phyloP scores from a whole-genome alignment of 1,140 invertebrate species.

The Parasteatoda tepidariorum region DNA sequence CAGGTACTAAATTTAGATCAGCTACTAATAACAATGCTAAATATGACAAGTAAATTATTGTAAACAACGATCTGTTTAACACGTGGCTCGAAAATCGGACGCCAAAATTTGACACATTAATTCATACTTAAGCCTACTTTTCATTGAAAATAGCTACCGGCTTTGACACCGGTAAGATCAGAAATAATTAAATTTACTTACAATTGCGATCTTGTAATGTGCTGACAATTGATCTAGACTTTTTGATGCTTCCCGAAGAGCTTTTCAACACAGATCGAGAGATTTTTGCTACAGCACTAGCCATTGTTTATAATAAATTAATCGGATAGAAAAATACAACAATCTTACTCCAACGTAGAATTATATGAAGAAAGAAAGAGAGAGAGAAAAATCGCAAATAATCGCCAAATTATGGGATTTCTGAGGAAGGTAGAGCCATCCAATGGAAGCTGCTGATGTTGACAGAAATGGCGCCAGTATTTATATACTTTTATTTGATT shows the following conservation, averaged over 20 bases:
- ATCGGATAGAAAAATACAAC: neutral
- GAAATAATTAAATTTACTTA: neutral
- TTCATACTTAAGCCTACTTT: conserved; percentile 1
- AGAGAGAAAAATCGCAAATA: too few relatives aligned
- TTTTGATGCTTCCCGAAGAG: neutral
- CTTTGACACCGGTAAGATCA: neutral
- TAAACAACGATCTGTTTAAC: neutral
- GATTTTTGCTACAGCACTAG: conserved; percentile 19
- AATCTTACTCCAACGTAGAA: neutral
- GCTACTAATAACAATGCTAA: too few relatives aligned
- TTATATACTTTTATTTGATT: too few relatives aligned
- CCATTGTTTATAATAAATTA: neutral
- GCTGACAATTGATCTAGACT: neutral
- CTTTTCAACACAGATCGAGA: conserved; percentile 23
- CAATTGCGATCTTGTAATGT: neutral
- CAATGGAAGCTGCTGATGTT: too few relatives aligned
- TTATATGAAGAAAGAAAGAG: too few relatives aligned
- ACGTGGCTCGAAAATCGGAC: too few relatives aligned
- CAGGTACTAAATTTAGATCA: too few relatives aligned
- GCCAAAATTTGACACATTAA: conserved; percentile 14
- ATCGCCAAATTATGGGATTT: too few relatives aligned
- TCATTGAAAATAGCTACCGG: neutral
- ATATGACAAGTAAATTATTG: neutral
- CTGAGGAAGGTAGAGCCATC: too few relatives aligned
- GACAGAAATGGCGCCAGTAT: too few relatives aligned